Evolutionary conservation across 2,797 vertebrate genomes (phyloP).

Genomic region (Gambusia yucatana): DNA sequence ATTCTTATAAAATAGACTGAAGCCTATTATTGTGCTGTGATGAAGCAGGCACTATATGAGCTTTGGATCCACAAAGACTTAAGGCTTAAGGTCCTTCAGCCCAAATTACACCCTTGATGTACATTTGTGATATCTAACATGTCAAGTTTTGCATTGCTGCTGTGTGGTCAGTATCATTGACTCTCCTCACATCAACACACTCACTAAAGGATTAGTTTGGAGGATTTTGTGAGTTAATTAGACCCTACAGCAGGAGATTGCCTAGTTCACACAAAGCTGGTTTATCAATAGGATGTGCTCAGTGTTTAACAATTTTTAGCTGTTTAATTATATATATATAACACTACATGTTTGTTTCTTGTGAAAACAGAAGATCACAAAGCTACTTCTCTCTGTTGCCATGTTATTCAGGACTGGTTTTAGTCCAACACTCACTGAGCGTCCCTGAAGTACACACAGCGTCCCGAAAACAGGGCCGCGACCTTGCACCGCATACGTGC

Average conservation of each 20-base stretch:
- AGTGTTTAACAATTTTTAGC: slow-evolving; percentile 15
- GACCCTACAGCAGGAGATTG: slow-evolving; percentile 28
- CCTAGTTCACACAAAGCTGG: slow-evolving; percentile 21
- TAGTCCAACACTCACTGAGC: neutral
- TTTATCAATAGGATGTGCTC: slow-evolving; percentile 22
- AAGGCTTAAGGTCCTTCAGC: neutral
- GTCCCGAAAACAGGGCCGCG: neutral
- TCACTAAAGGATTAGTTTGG: slow-evolving; percentile 19
- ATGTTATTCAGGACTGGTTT: neutral
- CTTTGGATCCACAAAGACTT: neutral
- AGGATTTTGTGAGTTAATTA: slow-evolving; percentile 28
- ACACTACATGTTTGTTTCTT: neutral
- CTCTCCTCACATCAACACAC: slow-evolving; percentile 8
- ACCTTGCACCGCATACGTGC: neutral
- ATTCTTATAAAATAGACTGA: neutral
- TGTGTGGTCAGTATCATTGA: neutral
- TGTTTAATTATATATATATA: neutral
- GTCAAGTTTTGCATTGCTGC: neutral
- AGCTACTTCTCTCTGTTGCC: neutral
- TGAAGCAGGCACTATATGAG: neutral
- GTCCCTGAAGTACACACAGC: neutral
- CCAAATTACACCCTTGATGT: neutral
- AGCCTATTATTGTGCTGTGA: neutral
- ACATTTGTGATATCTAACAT: neutral
- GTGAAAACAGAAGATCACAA: neutral